Base-by-base conservation (phyloP, 2,113 vertebrate genomes). In the Mesembrinibis cayennensis region DNA sequence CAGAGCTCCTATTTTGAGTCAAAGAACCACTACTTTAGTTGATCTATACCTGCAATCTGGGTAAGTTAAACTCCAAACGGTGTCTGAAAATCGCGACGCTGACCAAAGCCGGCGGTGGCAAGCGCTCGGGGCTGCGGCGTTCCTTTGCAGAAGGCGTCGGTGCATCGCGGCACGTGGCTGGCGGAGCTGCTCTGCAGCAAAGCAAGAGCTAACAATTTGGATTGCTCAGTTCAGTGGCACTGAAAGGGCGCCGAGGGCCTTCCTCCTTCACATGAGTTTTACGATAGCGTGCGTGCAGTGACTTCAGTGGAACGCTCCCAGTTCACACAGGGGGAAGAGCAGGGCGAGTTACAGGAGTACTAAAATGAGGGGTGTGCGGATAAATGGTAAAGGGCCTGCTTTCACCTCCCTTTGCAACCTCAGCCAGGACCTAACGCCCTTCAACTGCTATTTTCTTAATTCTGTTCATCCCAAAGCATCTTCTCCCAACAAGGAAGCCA, bases 271-370 rank as follows among this genome's bases (percentile, higher is more conserved):
- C 5, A 0, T 1, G 21, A n/a, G n/a, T 27, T 87, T 76, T 45
- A 65, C 0, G 1, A 16, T 13, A 27, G 16, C 2, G 3, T 49
- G 6, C 1, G 9, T 44, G 13, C 52, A 19, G 18, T 13, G 30
- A n/a, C 40, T 66, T 42, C 52, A 50, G 20, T 8, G 53, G 32
- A 56, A 53, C 5, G 14, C 47, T 73, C 78, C 58, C 52, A 49
- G 2, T 53, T 77, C 53, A 53, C 44, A 40, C 44, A 26, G 66
- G 20, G 66, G 9, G 26, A 63, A 62, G 36, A 1, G 11, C 18
- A 62, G 16, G n/a, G 25, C 82, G 45, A 63, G 27, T 66, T 59
- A 89, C 0, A 34, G 30, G 45, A 55, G 14, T 30, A 40, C 44
- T 55, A 76, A 89, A 94, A 29, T 4, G n/a, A 65, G 16, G 18